phyloP scores from a whole-genome alignment of 2,888 invertebrate species.

The Siphlonurus alternatus region DNA sequence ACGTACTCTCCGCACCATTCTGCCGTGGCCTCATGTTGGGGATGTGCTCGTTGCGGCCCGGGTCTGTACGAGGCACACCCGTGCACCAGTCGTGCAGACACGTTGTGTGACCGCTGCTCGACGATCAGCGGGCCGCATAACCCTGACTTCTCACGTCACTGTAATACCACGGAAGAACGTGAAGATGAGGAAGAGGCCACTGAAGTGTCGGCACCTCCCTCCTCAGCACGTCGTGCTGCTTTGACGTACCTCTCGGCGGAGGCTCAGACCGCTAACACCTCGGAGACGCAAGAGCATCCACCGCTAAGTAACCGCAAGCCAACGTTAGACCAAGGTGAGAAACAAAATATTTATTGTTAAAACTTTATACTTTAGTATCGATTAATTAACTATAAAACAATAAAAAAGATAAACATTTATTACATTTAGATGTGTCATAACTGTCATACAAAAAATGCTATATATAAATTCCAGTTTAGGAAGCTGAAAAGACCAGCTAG shows the following conservation, averaged over 20 bases:
- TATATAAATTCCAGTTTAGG: no score
- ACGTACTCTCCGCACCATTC: conserved; percentile 28
- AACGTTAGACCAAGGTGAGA: no score
- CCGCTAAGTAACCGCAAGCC: not conserved
- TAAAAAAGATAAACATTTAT: no score
- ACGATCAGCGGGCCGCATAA: conserved; percentile 21
- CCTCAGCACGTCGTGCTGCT: not conserved
- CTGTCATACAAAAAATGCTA: no score
- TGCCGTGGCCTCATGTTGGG: conserved; percentile 25
- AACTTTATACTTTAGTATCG: no score
- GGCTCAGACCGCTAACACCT: not conserved
- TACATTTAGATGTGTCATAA: no score
- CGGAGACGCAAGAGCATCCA: not conserved
- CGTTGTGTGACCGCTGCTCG: conserved; percentile 28
- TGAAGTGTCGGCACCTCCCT: not conserved
- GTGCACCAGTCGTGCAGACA: conserved; percentile 24
- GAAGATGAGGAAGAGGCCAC: not conserved
- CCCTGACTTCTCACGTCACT: conserved; percentile 18
- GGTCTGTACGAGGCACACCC: conserved; percentile 29
- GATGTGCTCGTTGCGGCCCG: conserved; percentile 27
- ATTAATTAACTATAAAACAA: no score
- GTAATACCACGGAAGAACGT: conserved; percentile 2
- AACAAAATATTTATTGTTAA: no score
- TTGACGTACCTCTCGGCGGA: not conserved
- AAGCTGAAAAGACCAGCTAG: no score